phyloP scores from a whole-genome alignment of 2,797 vertebrate species.

The Mus spretus region DNA sequence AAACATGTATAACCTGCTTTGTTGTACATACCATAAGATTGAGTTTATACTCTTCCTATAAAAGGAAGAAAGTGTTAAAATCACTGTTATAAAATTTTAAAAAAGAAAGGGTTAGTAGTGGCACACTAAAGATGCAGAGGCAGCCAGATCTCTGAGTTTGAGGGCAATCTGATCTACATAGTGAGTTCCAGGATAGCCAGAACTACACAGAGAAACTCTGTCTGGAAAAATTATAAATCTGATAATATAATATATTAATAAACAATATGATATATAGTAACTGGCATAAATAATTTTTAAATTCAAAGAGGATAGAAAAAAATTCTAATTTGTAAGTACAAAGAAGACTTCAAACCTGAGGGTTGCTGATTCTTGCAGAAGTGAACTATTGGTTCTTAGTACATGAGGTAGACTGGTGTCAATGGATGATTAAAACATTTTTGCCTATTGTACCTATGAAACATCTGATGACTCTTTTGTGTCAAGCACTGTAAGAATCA shows the following conservation, averaged over 20 bases:
- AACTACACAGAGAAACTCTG: background rate
- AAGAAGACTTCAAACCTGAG: background rate
- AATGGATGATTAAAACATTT: background rate
- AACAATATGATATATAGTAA: background rate
- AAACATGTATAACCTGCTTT: constrained; percentile 47
- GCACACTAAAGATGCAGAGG: background rate
- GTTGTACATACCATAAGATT: background rate
- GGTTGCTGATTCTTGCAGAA: background rate
- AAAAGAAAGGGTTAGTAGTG: background rate
- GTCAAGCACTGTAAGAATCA: background rate
- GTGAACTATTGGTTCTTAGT: background rate
- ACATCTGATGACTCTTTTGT: background rate
- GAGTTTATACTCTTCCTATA: background rate
- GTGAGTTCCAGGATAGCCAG: background rate
- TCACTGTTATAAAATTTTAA: background rate
- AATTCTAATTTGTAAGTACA: background rate
- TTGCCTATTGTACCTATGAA: background rate
- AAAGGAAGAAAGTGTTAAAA: background rate
- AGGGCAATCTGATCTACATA: background rate
- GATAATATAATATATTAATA: background rate
- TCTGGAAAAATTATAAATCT: background rate
- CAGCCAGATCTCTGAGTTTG: background rate
- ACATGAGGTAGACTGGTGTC: background rate
- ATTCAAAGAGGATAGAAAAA: background rate
- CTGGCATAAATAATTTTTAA: background rate